phyloP scores from a whole-genome alignment of 2,888 invertebrate species.

The Stenodera caucasica region DNA sequence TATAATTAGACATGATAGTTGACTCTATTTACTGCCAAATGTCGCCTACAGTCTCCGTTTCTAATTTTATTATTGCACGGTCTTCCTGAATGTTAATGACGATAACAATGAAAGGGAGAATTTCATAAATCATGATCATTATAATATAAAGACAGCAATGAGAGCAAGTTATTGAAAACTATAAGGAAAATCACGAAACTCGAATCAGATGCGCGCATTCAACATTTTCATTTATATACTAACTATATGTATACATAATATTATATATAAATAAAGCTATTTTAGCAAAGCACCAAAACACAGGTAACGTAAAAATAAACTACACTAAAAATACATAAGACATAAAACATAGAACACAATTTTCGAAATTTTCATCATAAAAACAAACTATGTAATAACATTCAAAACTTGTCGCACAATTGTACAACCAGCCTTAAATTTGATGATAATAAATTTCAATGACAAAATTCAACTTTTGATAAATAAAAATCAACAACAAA shows the following conservation, averaged over 20 bases:
- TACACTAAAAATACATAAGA: slow-evolving; percentile 26
- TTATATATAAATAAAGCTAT: slow-evolving; percentile 27
- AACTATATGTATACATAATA: slow-evolving; percentile 17
- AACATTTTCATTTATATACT: slow-evolving; percentile 16
- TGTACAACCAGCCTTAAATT: not conserved
- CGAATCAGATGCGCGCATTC: not conserved
- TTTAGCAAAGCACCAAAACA: slow-evolving; percentile 27
- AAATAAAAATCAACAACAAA: not conserved
- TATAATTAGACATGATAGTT: slow-evolving; percentile 17
- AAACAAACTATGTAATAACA: too few relatives aligned
- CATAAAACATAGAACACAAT: slow-evolving; percentile 15
- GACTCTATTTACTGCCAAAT: slow-evolving; percentile 14
- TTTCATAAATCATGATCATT: not conserved
- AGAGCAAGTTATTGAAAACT: not conserved
- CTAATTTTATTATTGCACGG: slow-evolving; percentile 4
- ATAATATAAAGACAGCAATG: not conserved
- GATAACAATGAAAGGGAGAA: not conserved
- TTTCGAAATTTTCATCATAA: too few relatives aligned
- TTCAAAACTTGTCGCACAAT: not conserved
- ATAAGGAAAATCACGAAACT: not conserved
- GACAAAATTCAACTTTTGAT: not conserved
- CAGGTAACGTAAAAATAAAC: slow-evolving; percentile 27
- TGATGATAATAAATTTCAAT: not conserved
- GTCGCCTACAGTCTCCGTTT: slow-evolving; percentile 19
- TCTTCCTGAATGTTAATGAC: not conserved